phyloP scores from a whole-genome alignment of 30 jellyfish, hydroid and myxozoan genomes.

The Phacellophora camtschatica region DNA sequence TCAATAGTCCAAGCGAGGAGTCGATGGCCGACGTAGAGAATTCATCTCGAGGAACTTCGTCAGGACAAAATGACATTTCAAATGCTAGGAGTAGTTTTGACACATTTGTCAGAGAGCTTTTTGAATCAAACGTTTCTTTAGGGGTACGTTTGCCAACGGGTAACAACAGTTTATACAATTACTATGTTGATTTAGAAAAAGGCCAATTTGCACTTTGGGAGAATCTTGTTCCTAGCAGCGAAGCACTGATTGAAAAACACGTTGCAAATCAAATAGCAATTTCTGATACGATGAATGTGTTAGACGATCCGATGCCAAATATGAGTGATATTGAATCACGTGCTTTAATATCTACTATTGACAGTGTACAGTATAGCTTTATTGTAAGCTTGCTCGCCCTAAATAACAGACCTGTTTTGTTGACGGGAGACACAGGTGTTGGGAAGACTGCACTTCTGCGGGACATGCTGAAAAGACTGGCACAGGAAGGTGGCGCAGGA shows the following conservation, averaged over 20 bases:
- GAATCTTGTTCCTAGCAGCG: constrained; percentile 70
- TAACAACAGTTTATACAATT: constrained; percentile 51
- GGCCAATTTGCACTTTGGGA: constrained; percentile 81
- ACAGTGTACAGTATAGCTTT: constrained; percentile 64
- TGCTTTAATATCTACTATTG: constrained; percentile 70
- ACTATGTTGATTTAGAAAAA: constrained; percentile 84
- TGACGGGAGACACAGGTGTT: constrained; percentile 76
- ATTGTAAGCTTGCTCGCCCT: constrained; percentile 45
- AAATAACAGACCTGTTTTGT: constrained; percentile 57
- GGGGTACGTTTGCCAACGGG: constrained; percentile 78
- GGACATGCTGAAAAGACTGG: constrained; percentile 56
- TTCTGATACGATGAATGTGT: constrained; percentile 32
- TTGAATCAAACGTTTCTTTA: constrained; percentile 50
- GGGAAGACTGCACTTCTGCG: constrained; percentile 71
- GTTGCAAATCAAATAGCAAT: constrained; percentile 75
- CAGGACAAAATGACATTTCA: neutral
- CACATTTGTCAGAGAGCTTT: constrained; percentile 59
- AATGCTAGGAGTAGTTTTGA: constrained; percentile 68
- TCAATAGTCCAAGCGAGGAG: constrained; percentile 82
- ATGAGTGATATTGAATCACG: constrained; percentile 19
- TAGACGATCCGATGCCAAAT: constrained; percentile 68
- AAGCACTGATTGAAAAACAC: constrained; percentile 56
- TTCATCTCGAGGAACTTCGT: neutral
- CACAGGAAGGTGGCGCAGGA: constrained; percentile 84
- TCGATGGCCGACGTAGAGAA: constrained; percentile 68